phyloP scores from a whole-genome alignment of 2,113 vertebrate genomes.

The Chaetodon trifascialis region DNA sequence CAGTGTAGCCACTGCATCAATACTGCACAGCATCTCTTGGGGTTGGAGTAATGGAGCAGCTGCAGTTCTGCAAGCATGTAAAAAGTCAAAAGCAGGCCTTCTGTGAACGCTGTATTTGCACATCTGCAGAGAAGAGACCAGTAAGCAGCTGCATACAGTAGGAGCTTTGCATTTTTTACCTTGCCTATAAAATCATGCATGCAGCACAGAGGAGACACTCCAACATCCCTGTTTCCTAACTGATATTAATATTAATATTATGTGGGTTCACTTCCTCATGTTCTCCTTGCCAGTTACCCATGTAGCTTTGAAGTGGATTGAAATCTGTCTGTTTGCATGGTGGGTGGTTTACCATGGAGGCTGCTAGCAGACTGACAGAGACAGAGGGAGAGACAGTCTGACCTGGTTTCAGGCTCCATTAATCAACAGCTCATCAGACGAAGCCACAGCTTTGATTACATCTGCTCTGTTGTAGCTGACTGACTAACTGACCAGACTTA shows the following conservation, averaged over 20 bases:
- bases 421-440: slow-evolving; percentile 72
- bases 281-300: not conserved
- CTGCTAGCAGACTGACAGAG: slow-evolving; percentile 9
- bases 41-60: slow-evolving; percentile 48
- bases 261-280: not conserved
- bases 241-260: not conserved
- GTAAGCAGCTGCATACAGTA: slow-evolving; percentile 4
- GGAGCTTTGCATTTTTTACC: not conserved
- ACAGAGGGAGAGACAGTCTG: slow-evolving; percentile 49
- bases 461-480: slow-evolving; percentile 51
- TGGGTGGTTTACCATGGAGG: slow-evolving; percentile 27
- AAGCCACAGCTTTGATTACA: slow-evolving; percentile 74
- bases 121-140: slow-evolving; percentile 13
- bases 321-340: not conserved
- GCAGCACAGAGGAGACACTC: slow-evolving; percentile 6
- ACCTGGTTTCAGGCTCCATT: slow-evolving; percentile 76
- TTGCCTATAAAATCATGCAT: not conserved
- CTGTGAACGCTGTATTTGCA: slow-evolving; percentile 12
- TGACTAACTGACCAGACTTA: slow-evolving; percentile 50
- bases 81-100: slow-evolving; percentile 28
- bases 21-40: slow-evolving; percentile 34
- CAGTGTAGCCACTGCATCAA: not conserved
- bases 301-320: not conserved
- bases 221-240: not conserved
- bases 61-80: slow-evolving; percentile 51